Conservation (phyloP, 2,888 invertebrate species). For the Lapara coniferarum region DNA sequence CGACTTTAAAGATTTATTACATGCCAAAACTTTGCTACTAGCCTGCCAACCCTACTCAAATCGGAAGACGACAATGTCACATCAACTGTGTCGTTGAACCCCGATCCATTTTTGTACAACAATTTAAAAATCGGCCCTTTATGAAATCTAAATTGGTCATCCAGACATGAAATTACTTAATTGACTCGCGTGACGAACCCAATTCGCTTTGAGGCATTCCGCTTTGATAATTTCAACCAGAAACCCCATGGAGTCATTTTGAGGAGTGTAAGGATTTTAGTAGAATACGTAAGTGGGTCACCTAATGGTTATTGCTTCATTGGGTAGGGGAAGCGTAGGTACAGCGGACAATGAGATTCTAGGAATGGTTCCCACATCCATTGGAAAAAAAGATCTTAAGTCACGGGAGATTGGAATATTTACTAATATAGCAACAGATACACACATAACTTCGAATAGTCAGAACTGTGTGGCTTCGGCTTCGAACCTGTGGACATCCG, state of each 20-base stretch:
- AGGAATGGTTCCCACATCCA: too few relatives aligned
- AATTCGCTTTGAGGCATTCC: conserved; percentile 41
- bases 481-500: too few relatives aligned
- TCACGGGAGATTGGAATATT: too few relatives aligned
- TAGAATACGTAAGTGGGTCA: background rate
- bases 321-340: too few relatives aligned
- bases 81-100: background rate
- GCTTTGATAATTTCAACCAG: conserved; percentile 35
- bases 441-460: too few relatives aligned
- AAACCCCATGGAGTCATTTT: background rate
- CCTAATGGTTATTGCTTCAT: too few relatives aligned
- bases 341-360: too few relatives aligned
- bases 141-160: conserved; percentile 40
- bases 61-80: background rate
- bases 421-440: too few relatives aligned
- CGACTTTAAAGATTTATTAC: too few relatives aligned
- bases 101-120: conserved; percentile 28
- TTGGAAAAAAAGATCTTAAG: too few relatives aligned
- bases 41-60: background rate
- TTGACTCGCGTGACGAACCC: conserved; percentile 46
- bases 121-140: conserved; percentile 19
- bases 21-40: background rate
- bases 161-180: conserved; percentile 49
- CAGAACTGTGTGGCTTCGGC: too few relatives aligned
- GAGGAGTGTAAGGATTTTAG: background rate